Percentiles rank a stretch among this genome's conserved stretches.
These are phyloP conservation scores for Todus mexicanus DNA, from an alignment of 2,797 vertebrate species.

Conservation along the genomic window DNA sequence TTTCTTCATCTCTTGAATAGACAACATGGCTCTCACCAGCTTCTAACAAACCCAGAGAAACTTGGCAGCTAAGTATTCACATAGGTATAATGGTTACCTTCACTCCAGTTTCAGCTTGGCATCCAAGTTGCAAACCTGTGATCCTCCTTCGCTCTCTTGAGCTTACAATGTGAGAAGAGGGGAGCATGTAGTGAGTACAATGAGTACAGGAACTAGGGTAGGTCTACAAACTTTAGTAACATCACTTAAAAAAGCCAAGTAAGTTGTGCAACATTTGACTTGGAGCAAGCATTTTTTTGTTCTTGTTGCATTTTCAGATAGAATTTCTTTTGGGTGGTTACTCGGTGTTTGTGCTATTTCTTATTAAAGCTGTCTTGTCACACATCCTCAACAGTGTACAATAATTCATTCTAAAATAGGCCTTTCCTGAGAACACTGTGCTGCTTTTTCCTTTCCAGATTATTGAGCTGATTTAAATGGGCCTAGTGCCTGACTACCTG, in stretches of 20 bases:
- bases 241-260: not conserved
- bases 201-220: not conserved
- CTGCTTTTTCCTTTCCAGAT: not conserved
- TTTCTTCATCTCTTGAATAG: not conserved
- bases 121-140: not conserved
- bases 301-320: not conserved
- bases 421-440: not conserved
- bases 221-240: not conserved
- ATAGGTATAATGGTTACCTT: not conserved
- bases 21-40: not conserved
- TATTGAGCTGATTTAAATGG: constrained; percentile 3
- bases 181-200: not conserved
- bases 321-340: not conserved
- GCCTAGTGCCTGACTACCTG: not conserved
- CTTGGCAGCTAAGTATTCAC: not conserved
- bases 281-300: not conserved
- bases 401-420: not conserved
- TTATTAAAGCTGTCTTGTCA: not conserved
- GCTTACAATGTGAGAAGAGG: not conserved
- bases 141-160: not conserved
- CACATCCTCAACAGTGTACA: not conserved
- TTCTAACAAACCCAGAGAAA: not conserved
- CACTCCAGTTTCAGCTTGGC: not conserved
- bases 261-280: not conserved
- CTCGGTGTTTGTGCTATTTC: not conserved